Evolutionary conservation across 2,797 vertebrate genomes (phyloP).

Genomic region (Atherinosoma microstoma): DNA sequence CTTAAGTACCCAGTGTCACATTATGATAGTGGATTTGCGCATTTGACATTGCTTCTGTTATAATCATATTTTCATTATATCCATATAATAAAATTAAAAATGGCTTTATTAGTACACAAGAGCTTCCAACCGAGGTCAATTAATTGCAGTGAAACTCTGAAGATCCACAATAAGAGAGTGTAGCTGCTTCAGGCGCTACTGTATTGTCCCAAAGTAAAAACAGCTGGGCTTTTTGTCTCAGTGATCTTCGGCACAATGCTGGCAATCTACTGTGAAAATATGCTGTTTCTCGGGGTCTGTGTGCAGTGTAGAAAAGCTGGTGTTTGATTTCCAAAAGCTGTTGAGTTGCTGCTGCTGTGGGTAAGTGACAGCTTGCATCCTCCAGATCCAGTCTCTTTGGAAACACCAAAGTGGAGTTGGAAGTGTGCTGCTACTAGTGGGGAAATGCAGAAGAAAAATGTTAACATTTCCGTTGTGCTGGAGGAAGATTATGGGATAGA

Average conservation of each 20-base stretch:
- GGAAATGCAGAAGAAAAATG: conserved; percentile 57
- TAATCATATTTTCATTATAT: conserved; percentile 53
- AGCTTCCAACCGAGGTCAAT: conserved; percentile 70
- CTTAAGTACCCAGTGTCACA: conserved; percentile 35
- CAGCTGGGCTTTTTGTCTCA: conserved; percentile 66
- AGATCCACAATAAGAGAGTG: conserved; percentile 45
- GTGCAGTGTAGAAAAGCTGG: conserved; percentile 51
- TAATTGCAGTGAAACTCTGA: conserved; percentile 53
- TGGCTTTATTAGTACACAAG: conserved; percentile 49
- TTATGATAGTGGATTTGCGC: conserved; percentile 43
- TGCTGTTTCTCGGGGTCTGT: conserved; percentile 53
- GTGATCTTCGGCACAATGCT: conserved; percentile 67
- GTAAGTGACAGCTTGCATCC: conserved; percentile 64
- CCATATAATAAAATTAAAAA: conserved; percentile 57
- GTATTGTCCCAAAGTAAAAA: conserved; percentile 71
- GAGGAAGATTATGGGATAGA: conserved; percentile 63
- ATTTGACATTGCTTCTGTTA: conserved; percentile 38
- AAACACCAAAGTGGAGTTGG: conserved; percentile 57
- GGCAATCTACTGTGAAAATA: conserved; percentile 67
- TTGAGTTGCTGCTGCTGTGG: conserved; percentile 50
- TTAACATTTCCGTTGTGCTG: conserved; percentile 67
- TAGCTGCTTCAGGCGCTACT: conserved; percentile 37
- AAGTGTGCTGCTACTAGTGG: conserved; percentile 31
- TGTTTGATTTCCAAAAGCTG: conserved; percentile 72
- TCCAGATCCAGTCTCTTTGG: conserved; percentile 71